Evolutionary conservation across 1,140 invertebrate genomes (phyloP), one percentile per base, ranked within the genome.

Genomic region (Diabrotica undecimpunctata): DNA sequence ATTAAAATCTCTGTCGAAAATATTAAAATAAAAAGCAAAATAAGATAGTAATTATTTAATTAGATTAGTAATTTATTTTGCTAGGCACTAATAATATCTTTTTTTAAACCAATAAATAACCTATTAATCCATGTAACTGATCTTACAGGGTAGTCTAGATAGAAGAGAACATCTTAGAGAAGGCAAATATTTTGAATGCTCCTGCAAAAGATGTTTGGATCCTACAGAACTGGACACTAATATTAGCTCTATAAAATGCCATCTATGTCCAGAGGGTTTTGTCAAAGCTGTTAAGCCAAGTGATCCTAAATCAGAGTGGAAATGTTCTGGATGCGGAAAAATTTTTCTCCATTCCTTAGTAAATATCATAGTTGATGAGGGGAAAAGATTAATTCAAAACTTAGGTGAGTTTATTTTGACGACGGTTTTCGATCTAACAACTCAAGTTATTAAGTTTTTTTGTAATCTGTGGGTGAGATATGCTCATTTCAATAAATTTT

Each of bases 131-230:
- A 25, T 25, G 4, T 25, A 25, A 25, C 25, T 25, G 1, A 25
- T 25, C 25, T 25, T 25, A 25, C 93, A 91, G 91, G 88, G 90
- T 2, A 94, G 91, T 0, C 85, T 87, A 71, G 85, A 86, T 7
- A 81, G 93, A 67, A 82, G 88, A 58, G 86, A 91, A 70, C 91
- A 94, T 83, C 80, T 95, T 4, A 82, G 83, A 51, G 83, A 88
- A 55, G 91, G 88, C 0, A 94, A 94, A 79, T 93, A 93, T 74
- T 94, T 94, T 70, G 77, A 80, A 6, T 94, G 92, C 66, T 79
- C 76, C 0, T 93, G 90, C 70, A 66, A 69, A 0, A 76, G 89
- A 8, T 93, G 90, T 66, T 58, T 69, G 5, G 90, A 92, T 81
- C 79, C 84, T 0, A 86, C 85, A 0, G 90, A 93, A 76, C 73